Evolutionary conservation across 2,797 vertebrate species (phyloP).

Genomic region (Galago senegalensis): DNA sequence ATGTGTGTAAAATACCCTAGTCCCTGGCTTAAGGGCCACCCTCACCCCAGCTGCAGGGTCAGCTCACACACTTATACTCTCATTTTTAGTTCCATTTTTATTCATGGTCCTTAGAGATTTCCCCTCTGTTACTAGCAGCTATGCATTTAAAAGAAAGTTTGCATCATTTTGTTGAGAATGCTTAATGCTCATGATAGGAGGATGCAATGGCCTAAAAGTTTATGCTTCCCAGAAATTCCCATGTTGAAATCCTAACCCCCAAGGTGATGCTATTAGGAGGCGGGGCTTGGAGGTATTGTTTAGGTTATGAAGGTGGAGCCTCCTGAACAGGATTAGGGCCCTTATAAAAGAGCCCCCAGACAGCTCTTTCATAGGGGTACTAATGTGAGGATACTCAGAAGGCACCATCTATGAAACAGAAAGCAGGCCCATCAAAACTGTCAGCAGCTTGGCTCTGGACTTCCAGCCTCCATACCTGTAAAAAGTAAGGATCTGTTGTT

Average conservation of each 20-base stretch:
- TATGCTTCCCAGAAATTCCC: not conserved
- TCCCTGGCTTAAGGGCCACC: not conserved
- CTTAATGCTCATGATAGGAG: not conserved
- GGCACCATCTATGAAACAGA: not conserved
- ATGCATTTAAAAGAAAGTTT: not conserved
- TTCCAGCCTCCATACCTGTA: not conserved
- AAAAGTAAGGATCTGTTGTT: not conserved
- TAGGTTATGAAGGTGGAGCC: fast-evolving
- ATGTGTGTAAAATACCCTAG: not conserved
- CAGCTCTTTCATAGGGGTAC: no score
- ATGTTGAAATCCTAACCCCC: not conserved
- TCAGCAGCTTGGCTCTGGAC: not conserved
- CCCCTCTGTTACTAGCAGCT: not conserved
- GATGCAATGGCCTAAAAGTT: not conserved
- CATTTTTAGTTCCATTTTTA: not conserved
- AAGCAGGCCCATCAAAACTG: not conserved
- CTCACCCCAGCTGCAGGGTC: not conserved
- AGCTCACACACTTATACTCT: not conserved
- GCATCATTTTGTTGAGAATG: not conserved
- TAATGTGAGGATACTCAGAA: not conserved
- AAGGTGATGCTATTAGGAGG: not conserved
- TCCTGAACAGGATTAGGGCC: not conserved
- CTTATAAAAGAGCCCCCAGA: not conserved
- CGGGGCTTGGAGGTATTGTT: no score
- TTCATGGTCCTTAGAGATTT: not conserved